Percentiles rank a stretch among this genome's conserved stretches.
Conservation (phyloP, 2,797 vertebrate species). For the Chrysocyon brachyurus region DNA sequence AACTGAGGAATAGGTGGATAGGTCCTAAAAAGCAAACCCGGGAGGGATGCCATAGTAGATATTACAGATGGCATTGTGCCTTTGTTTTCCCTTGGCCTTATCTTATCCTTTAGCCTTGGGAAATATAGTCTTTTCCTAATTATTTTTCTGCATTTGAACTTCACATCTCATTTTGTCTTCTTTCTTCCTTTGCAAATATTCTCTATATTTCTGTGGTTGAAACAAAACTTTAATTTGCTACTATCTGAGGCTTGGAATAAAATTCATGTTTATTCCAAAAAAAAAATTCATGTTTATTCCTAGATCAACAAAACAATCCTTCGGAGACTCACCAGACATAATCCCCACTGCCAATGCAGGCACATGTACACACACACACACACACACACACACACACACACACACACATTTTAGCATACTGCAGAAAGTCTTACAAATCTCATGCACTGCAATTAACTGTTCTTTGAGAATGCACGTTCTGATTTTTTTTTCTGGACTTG, state of each 20-base stretch:
- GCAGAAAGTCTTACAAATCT: not conserved
- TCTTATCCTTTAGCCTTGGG: not conserved
- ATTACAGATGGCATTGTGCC: not conserved
- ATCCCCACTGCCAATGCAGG: not conserved
- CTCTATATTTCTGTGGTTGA: not conserved
- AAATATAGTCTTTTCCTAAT: not conserved
- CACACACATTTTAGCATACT: not conserved
- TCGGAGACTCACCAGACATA: not conserved
- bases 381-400: fast-evolving
- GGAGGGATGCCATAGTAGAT: not conserved
- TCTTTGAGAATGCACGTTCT: not conserved
- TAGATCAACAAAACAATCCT: not conserved
- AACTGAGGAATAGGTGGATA: not conserved
- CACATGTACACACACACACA: fast-evolving
- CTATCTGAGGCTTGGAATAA: not conserved
- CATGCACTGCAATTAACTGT: not conserved
- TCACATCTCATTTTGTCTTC: not conserved
- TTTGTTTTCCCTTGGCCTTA: not conserved
- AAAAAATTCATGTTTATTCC: not conserved
- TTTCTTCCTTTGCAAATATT: not conserved
- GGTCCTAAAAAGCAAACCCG: not conserved
- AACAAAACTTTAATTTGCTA: not conserved
- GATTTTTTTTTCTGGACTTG: not conserved
- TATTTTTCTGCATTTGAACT: not conserved
- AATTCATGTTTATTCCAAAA: not conserved